phyloP scores from a whole-genome alignment of 2,113 vertebrate species.

The Ceyx margarethae region DNA sequence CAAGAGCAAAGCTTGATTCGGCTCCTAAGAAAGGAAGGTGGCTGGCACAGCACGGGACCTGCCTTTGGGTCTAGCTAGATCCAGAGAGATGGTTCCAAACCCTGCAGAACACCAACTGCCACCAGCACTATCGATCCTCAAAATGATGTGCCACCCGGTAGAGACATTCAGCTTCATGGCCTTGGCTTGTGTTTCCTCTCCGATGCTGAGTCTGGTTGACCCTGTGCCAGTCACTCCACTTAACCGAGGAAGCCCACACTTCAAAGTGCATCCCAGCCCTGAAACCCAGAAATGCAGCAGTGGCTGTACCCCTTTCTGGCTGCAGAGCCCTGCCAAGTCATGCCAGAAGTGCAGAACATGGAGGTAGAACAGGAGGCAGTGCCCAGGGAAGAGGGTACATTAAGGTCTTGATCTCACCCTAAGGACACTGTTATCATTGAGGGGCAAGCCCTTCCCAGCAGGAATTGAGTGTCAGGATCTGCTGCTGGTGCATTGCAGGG shows the following conservation, averaged over 20 bases:
- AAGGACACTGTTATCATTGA: neutral
- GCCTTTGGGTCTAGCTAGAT: neutral
- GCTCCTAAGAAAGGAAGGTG: neutral
- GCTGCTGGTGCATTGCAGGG: neutral
- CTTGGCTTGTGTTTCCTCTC: neutral
- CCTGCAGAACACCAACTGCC: neutral
- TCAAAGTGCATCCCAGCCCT: neutral
- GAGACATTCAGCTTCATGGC: neutral
- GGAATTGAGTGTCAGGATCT: neutral
- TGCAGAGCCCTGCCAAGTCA: neutral
- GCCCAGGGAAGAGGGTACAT: neutral
- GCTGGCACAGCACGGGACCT: neutral
- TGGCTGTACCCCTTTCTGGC: neutral
- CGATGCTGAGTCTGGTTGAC: neutral
- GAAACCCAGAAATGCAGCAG: neutral
- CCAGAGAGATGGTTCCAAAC: neutral
- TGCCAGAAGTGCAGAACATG: neutral
- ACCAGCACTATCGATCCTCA: neutral
- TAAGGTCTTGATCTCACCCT: neutral
- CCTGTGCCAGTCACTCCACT: neutral
- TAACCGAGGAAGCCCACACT: neutral
- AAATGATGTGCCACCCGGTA: accelerated
- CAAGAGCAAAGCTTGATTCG: neutral
- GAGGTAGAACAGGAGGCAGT: neutral
- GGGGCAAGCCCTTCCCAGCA: neutral